A percentile compares a stretch with the other conserved stretches of the same genome.
phyloP scores from a whole-genome alignment of 2,888 invertebrate species.

The Podotricha telesiphe region DNA sequence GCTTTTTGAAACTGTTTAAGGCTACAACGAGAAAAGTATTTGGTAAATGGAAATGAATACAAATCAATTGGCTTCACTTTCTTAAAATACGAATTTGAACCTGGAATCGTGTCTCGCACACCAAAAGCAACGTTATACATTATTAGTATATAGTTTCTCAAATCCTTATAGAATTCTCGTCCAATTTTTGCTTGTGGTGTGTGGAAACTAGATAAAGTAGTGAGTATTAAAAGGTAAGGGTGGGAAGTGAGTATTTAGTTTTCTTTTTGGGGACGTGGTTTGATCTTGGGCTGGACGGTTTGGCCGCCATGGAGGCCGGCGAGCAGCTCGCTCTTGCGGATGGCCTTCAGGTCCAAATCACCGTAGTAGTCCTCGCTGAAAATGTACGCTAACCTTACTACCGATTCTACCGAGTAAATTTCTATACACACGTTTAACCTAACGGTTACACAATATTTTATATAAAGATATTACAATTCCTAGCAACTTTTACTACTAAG shows the following conservation, averaged over 20 bases:
- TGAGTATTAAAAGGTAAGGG: slow-evolving; percentile 77
- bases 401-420: slow-evolving; percentile 59
- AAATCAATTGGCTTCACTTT: slow-evolving; percentile 70
- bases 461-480: slow-evolving; percentile 65
- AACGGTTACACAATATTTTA: slow-evolving; percentile 48
- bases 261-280: slow-evolving; percentile 83
- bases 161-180: slow-evolving; percentile 39
- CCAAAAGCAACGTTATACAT: slow-evolving; percentile 58
- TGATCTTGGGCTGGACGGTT: slow-evolving; percentile 68
- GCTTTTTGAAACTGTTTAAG: slow-evolving; percentile 71
- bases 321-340: slow-evolving; percentile 96
- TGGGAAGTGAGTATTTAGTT: slow-evolving; percentile 64
- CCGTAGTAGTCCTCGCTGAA: slow-evolving; percentile 98
- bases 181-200: slow-evolving; percentile 59
- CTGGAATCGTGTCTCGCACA: slow-evolving; percentile 65
- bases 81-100: slow-evolving; percentile 70
- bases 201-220: slow-evolving; percentile 61
- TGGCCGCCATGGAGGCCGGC: slow-evolving; percentile 87
- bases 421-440: slow-evolving; percentile 26
- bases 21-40: slow-evolving; percentile 74
- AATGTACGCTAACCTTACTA: slow-evolving; percentile 79
- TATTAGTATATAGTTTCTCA: slow-evolving; percentile 34
- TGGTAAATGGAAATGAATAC: slow-evolving; percentile 80
- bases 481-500: slow-evolving; percentile 69
- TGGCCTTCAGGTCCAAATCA: slow-evolving; percentile 96